A percentile compares a stretch with the other conserved stretches of the same genome.
Conservation (phyloP, 2,888 invertebrate genomes). For the Dyspetes luteomarginatus region DNA sequence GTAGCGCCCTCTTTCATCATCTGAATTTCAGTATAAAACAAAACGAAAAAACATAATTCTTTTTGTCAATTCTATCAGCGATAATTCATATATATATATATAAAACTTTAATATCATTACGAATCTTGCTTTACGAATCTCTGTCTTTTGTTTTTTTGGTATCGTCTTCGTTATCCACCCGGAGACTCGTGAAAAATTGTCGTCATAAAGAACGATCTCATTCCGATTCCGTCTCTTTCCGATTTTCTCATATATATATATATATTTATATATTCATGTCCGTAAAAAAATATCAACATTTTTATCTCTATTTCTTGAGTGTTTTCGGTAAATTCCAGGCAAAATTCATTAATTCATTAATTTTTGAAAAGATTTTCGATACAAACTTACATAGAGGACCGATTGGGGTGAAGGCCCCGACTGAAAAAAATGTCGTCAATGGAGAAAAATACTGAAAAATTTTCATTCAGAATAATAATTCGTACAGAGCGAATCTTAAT, state of each 20-base stretch:
- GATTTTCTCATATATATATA: not conserved
- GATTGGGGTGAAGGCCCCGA: no score
- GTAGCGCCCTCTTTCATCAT: not conserved
- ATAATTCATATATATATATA: not conserved
- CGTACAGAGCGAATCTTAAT: no score
- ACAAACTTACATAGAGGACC: no score
- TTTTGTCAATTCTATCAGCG: not conserved
- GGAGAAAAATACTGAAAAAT: no score
- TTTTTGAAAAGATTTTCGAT: no score
- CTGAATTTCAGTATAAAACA: slow-evolving; percentile 2
- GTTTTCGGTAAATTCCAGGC: no score
- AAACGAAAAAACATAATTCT: slow-evolving; percentile 15
- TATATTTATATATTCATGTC: slow-evolving; percentile 11
- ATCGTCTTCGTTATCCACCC: not conserved
- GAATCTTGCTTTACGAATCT: not conserved
- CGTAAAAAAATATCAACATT: slow-evolving; percentile 50
- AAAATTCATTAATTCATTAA: no score
- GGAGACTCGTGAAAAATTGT: slow-evolving; percentile 6
- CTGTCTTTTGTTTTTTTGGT: slow-evolving; percentile 29
- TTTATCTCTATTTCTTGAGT: not conserved
- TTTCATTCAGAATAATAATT: no score
- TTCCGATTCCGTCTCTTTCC: not conserved
- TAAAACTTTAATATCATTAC: not conserved
- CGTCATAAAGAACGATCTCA: not conserved
- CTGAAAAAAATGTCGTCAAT: slow-evolving; percentile 11